Evolutionary conservation across 2,797 vertebrate species (phyloP), one percentile per base, ranked within the genome.

Genomic region (Gymnoscopelus microlampas): DNA sequence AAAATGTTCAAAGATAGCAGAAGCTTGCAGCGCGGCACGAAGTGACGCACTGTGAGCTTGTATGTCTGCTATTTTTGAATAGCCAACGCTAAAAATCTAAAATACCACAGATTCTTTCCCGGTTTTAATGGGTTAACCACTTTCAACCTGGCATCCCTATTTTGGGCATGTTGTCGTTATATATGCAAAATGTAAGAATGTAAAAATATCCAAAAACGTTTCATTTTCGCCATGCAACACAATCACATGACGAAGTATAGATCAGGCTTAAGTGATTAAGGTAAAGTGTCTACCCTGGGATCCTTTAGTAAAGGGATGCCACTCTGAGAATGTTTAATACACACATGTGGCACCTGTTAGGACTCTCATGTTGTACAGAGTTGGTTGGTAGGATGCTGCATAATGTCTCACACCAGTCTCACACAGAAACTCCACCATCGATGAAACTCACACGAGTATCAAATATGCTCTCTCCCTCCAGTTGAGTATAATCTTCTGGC

Each of bases 361-460:
- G 70, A 60, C 73, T 82, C 59, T 14, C 55, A 48, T 58, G 51
- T 55, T 77, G 60, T 47, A 63, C 61, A 64, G 67, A 70, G 59
- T 13, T 77, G 66, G 59, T 13, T 77, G 66, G 63, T 66, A 35
- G 48, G 62, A 73, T 63, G 53, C 71, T 68, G 53, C 77, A 76
- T 74, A 77, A 86, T 29, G 68, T 74, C 67, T 53, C 68, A 62
- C 69, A 50, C 66, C 53, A 68, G 58, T 14, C 63, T 66, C 75
- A 68, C 74, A 53, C 76, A 54, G 59, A 80, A 84, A 85, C 60
- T 57, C 81, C 82, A 80, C 81, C 82, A 68, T 77, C 35, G 73
- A 29, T 85, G 74, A 85, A 73, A 73, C 70, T 76, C 65, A 15
- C 66, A 74, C 69, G 67, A 50, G 23, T 72, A 76, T 78, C 63